Conservation (phyloP, 2,888 invertebrate genomes). For the Lasioglossum pauxillum region DNA sequence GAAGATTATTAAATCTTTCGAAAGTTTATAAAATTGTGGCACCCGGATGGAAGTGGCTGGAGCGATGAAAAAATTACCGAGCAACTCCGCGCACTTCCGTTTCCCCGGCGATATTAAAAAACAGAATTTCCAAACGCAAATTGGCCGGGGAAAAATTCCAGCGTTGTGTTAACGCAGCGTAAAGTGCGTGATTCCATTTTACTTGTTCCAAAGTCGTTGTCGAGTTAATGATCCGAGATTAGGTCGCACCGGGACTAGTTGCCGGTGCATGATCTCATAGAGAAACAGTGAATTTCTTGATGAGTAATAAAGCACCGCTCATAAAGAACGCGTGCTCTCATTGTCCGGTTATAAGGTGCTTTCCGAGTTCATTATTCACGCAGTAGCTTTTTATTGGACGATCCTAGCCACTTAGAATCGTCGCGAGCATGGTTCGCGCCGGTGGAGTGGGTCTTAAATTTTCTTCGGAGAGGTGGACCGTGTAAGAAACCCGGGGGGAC, state of each 20-base stretch:
- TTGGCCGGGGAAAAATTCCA: background rate
- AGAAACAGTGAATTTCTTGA: background rate
- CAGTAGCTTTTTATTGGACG: background rate
- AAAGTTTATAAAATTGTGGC: background rate
- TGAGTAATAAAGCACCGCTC: background rate
- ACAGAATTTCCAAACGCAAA: background rate
- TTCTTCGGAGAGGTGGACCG: background rate
- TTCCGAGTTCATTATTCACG: background rate
- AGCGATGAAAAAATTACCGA: background rate
- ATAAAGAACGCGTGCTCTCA: background rate
- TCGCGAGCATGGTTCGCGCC: background rate
- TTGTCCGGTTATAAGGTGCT: background rate
- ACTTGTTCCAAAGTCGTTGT: background rate
- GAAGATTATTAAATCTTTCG: background rate
- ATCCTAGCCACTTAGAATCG: background rate
- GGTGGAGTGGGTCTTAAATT: background rate
- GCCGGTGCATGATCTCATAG: background rate
- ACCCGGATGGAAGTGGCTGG: background rate
- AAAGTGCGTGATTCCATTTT: background rate
- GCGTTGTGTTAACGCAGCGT: background rate
- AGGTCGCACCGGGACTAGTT: background rate
- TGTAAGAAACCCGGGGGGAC: background rate
- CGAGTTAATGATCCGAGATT: conserved; percentile 8
- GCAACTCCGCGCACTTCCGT: background rate
- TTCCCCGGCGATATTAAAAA: background rate